phyloP scores from a whole-genome alignment of 2,113 vertebrate genomes.

The Callaeas wilsoni region DNA sequence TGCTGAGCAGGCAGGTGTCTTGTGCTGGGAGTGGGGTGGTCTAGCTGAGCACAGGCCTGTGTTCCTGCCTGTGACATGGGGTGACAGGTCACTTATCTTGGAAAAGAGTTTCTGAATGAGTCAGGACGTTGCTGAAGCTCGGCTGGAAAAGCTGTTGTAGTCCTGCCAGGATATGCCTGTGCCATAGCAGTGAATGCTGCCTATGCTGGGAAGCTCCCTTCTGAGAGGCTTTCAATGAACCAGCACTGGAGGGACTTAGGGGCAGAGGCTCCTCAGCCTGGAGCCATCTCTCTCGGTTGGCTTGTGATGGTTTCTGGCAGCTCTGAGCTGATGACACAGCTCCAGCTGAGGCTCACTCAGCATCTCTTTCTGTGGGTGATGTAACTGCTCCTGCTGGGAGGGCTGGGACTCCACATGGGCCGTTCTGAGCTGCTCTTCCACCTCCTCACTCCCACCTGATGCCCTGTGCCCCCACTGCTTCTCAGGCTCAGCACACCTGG shows the following conservation, averaged over 20 bases:
- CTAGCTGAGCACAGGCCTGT: fast-evolving
- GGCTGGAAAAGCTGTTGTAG: neutral
- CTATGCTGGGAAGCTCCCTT: neutral
- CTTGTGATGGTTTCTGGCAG: neutral
- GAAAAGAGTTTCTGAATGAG: neutral
- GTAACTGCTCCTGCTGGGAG: neutral
- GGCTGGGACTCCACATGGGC: neutral
- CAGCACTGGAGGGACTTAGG: neutral
- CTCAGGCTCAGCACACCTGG: neutral
- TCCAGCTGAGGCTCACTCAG: neutral
- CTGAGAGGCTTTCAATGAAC: neutral
- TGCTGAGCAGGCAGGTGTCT: neutral
- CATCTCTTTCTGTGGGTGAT: neutral
- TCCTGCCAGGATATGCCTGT: neutral
- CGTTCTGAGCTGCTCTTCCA: neutral
- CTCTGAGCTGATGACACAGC: neutral
- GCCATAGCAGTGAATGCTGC: neutral
- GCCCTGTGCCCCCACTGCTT: neutral
- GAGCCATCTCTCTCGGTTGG: neutral
- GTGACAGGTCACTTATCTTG: neutral
- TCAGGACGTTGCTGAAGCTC: neutral
- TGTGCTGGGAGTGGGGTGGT: neutral
- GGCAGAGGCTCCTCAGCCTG: neutral
- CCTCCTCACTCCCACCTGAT: neutral
- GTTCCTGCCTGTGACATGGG: neutral